Evolutionary conservation across 2,888 invertebrate species (phyloP).

Genomic region (Hydriomena furcata): DNA sequence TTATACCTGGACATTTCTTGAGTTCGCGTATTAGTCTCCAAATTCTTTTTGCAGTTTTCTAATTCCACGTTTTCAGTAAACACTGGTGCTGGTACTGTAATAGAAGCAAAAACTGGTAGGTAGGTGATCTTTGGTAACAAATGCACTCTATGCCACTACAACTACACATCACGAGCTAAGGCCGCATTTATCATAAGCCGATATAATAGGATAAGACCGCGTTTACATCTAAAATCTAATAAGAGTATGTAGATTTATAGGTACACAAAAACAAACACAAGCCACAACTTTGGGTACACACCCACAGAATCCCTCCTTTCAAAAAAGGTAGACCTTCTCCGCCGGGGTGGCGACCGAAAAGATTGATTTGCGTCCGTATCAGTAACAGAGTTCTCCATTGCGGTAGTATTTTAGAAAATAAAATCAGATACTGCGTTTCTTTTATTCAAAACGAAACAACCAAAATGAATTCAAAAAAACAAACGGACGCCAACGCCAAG

Average conservation of each 20-base stretch:
- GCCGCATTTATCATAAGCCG: no score
- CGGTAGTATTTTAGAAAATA: slow-evolving; percentile 3
- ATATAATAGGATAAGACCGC: neutral
- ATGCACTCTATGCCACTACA: neutral
- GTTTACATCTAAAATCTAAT: no score
- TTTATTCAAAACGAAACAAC: slow-evolving; percentile 25
- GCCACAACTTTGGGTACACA: slow-evolving; percentile 32
- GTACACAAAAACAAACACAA: slow-evolving; percentile 8
- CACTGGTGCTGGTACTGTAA: slow-evolving; percentile 56
- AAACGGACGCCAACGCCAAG: slow-evolving; percentile 44
- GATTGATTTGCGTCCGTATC: slow-evolving; percentile 57
- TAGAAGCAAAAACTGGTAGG: slow-evolving; percentile 3
- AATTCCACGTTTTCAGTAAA: slow-evolving; percentile 48
- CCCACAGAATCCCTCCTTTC: slow-evolving; percentile 71
- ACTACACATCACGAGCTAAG: no score
- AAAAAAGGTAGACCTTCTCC: slow-evolving; percentile 74
- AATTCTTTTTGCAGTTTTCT: slow-evolving; percentile 38
- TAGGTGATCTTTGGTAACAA: no score
- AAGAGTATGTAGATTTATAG: no score
- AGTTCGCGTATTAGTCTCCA: slow-evolving; percentile 45
- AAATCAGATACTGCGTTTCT: slow-evolving; percentile 3
- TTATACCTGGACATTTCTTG: slow-evolving; percentile 54
- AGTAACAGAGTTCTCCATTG: slow-evolving; percentile 62
- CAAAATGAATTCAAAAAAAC: slow-evolving; percentile 39
- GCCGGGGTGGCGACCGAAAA: slow-evolving; percentile 66